Percentiles rank a stretch among this genome's conserved stretches.
These are phyloP conservation scores for Prorops nasuta DNA, from an alignment of 1,140 invertebrate species.

Conservation along the genomic window DNA sequence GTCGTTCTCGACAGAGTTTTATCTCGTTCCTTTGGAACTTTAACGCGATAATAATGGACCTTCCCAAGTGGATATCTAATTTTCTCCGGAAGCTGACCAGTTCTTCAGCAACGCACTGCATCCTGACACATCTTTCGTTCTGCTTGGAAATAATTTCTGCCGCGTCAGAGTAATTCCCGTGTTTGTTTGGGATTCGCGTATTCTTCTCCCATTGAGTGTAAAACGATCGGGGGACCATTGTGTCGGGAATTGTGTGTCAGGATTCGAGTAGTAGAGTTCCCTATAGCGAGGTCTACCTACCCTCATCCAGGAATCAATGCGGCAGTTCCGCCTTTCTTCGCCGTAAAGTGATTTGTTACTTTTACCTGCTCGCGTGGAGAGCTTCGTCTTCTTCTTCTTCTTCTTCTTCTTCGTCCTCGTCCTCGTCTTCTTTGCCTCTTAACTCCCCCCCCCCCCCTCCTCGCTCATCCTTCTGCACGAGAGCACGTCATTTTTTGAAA, in stretches of 20 bases:
- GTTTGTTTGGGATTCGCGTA: slow-evolving; percentile 17
- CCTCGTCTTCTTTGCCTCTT: background rate
- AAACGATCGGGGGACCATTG: slow-evolving; percentile 24
- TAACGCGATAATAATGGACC: too few species aligned
- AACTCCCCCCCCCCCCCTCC: background rate
- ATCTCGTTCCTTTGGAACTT: too few species aligned
- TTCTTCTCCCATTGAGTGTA: slow-evolving; percentile 14
- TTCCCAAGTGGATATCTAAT: too few species aligned
- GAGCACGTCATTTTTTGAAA: too few species aligned
- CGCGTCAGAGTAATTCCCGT: slow-evolving; percentile 4
- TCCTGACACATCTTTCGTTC: too few species aligned
- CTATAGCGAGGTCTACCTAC: slow-evolving; percentile 8
- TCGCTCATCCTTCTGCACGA: too few species aligned
- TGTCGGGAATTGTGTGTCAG: slow-evolving; percentile 20
- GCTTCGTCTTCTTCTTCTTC: slow-evolving; percentile 11
- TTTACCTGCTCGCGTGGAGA: slow-evolving; percentile 27
- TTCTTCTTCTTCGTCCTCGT: background rate
- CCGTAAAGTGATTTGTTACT: slow-evolving; percentile 32
- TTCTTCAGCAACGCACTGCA: too few species aligned
- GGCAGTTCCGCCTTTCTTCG: slow-evolving; percentile 19
- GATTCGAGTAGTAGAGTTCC: slow-evolving; percentile 22
- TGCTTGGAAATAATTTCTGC: slow-evolving; percentile 9
- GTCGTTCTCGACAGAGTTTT: too few species aligned
- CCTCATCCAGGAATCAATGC: slow-evolving; percentile 24
- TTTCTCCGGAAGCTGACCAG: too few species aligned